phyloP scores from a whole-genome alignment of 2,113 vertebrate genomes.

The Podarcis raffonei region DNA sequence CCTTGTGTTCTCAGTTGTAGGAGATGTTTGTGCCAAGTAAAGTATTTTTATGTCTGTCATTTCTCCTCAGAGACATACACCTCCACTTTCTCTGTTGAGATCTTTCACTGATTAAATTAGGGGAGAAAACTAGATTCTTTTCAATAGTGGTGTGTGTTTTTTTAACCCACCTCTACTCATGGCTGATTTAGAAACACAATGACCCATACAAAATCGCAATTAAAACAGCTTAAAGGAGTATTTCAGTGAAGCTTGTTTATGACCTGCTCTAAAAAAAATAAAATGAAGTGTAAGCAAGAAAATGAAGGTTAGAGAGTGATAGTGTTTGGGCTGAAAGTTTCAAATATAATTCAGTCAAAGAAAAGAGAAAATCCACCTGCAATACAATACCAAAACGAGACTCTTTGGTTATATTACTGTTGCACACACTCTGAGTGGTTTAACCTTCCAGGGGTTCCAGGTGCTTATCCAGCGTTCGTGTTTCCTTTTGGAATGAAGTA shows the following conservation, averaged over 20 bases:
- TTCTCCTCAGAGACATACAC: constrained; percentile 12
- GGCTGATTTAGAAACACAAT: constrained; percentile 27
- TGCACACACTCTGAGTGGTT: too few relatives aligned
- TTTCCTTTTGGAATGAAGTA: too few relatives aligned
- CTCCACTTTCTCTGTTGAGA: background rate
- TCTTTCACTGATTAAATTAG: constrained; percentile 6
- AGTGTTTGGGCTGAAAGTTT: too few relatives aligned
- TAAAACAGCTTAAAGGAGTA: constrained; percentile 46
- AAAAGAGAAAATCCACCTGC: fast-evolving
- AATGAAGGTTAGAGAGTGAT: constrained; percentile 20
- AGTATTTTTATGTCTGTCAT: background rate
- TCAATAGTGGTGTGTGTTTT: fast-evolving
- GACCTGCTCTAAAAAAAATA: constrained; percentile 34
- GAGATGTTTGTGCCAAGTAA: fast-evolving
- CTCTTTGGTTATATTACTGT: background rate
- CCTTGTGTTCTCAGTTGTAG: background rate
- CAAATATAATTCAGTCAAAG: background rate
- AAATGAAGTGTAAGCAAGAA: constrained; percentile 36
- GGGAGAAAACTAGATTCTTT: background rate
- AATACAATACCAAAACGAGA: background rate
- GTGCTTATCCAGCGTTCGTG: too few relatives aligned
- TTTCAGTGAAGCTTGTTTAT: constrained; percentile 38
- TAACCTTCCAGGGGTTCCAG: too few relatives aligned
- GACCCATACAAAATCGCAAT: constrained; percentile 51
- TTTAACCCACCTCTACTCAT: background rate